Evolutionary conservation across 2,888 invertebrate genomes (phyloP).

Genomic region (Hirtodrosophila alboralis): DNA sequence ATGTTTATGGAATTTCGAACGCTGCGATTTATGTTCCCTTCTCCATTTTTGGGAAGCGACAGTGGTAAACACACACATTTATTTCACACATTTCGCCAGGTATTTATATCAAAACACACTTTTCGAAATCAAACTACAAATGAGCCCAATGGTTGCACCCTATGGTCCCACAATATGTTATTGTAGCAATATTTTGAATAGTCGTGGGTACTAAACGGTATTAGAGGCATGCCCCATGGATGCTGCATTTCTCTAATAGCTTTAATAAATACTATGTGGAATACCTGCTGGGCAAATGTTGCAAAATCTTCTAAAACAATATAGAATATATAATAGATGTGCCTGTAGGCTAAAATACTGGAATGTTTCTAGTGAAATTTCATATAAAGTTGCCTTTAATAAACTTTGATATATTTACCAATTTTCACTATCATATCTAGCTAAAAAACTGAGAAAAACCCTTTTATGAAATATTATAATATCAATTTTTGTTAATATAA

Average conservation of each 20-base stretch:
- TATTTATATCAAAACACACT: constrained; percentile 61
- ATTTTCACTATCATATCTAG: too few species aligned
- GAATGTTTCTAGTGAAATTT: too few species aligned
- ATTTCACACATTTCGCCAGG: constrained; percentile 54
- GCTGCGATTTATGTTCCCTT: constrained; percentile 27
- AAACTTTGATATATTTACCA: too few species aligned
- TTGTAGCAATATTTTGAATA: constrained; percentile 53
- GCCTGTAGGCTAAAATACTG: too few species aligned
- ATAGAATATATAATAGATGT: too few species aligned
- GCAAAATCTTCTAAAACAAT: background rate
- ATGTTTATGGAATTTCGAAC: constrained; percentile 50
- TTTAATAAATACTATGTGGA: constrained; percentile 10
- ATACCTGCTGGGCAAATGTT: constrained; percentile 4
- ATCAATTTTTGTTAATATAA: too few species aligned
- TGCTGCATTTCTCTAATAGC: background rate
- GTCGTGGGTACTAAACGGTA: constrained; percentile 23
- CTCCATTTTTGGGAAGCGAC: constrained; percentile 7
- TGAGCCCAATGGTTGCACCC: constrained; percentile 29
- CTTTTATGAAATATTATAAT: too few species aligned
- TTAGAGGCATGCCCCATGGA: constrained; percentile 7
- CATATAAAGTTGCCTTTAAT: too few species aligned
- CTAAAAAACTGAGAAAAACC: too few species aligned
- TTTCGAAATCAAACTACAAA: constrained; percentile 36
- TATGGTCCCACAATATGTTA: constrained; percentile 15
- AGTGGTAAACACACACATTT: constrained; percentile 9